Conservation (phyloP, 23 tunicate genomes). For the Styela clava region DNA sequence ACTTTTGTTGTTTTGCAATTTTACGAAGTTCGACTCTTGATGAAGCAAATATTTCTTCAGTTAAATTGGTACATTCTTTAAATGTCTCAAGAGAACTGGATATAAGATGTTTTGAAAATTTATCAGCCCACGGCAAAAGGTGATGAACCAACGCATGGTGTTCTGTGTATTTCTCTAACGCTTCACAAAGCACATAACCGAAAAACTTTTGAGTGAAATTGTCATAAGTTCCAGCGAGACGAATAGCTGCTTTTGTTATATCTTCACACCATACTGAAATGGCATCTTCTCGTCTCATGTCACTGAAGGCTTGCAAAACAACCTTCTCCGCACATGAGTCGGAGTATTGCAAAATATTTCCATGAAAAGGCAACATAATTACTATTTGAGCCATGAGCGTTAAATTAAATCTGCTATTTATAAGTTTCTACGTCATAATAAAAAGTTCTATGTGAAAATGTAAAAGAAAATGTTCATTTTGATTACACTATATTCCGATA, state of each 20-base stretch:
- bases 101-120: neutral
- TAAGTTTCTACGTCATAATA: too few species aligned
- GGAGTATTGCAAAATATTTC: neutral
- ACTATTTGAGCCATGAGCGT: neutral
- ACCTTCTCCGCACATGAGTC: neutral
- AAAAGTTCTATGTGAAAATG: too few species aligned
- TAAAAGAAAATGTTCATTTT: too few species aligned
- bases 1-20: neutral
- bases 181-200: neutral
- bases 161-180: neutral
- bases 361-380: neutral
- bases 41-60: neutral
- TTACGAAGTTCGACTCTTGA: neutral
- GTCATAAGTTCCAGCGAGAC: neutral
- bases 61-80: neutral
- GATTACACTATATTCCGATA: too few species aligned
- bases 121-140: neutral
- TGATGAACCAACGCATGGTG: neutral
- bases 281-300: neutral
- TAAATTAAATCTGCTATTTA: too few species aligned
- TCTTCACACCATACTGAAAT: constrained; percentile 3
- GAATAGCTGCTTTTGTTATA: neutral
- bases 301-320: neutral
- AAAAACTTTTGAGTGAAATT: constrained; percentile 2
- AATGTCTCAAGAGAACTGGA: neutral